phyloP scores from a whole-genome alignment of 37 sponge, comb jelly and placozoan species.

The Halichondria panicea region DNA sequence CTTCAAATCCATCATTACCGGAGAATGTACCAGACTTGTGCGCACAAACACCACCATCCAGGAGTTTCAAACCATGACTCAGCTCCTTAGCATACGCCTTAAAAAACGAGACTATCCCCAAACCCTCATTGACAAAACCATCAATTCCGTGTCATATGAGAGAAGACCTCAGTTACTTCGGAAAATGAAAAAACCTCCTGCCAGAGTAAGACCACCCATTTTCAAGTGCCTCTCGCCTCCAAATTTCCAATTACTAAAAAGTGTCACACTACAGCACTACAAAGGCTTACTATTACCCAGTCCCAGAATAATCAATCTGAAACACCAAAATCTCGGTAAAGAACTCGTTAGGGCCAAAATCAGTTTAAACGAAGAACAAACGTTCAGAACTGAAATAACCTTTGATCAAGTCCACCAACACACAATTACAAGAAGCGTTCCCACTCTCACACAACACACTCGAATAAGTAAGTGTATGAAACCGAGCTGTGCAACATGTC shows the following conservation, averaged over 20 bases:
- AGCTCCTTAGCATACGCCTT: slow-evolving; percentile 10
- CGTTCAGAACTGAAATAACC: too few relatives aligned
- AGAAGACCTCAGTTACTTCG: not conserved
- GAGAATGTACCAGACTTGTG: slow-evolving; percentile 26
- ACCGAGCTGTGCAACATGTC: too few relatives aligned
- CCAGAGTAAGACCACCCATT: not conserved
- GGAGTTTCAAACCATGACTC: not conserved
- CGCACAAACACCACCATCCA: slow-evolving; percentile 15
- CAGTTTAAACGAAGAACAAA: slow-evolving; percentile 8
- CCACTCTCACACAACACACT: too few relatives aligned
- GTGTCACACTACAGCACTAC: slow-evolving; percentile 13
- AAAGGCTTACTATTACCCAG: not conserved
- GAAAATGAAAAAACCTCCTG: not conserved
- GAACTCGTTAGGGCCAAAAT: not conserved
- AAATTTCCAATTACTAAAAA: slow-evolving; percentile 3
- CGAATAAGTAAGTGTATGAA: too few relatives aligned
- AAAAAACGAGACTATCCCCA: slow-evolving; percentile 17
- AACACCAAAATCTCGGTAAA: not conserved
- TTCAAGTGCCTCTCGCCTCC: slow-evolving; percentile 39
- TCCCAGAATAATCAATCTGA: slow-evolving; percentile 7
- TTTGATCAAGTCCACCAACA: too few relatives aligned
- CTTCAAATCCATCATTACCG: slow-evolving; percentile 3
- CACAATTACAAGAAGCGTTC: too few relatives aligned
- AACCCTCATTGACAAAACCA: not conserved
- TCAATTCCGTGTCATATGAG: not conserved